Evolutionary conservation across 1,140 invertebrate species (phyloP).

Genomic region (Drosophila sulfurigaster): DNA sequence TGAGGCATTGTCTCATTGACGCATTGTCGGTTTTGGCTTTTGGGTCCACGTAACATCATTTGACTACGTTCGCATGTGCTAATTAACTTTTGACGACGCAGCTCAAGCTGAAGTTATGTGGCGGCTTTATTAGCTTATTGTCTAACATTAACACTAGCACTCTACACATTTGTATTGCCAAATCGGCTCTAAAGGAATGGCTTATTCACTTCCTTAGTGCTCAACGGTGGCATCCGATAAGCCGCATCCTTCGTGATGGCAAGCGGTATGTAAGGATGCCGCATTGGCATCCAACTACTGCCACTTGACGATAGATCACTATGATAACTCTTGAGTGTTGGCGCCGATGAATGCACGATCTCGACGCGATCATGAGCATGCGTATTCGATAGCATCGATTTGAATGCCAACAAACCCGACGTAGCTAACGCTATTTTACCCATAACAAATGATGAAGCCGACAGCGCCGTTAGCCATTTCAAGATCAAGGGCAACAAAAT

Average conservation of each 20-base stretch:
- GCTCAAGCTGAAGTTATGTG: constrained; percentile 52
- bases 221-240: constrained; percentile 25
- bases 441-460: constrained; percentile 87
- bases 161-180: neutral
- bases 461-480: constrained; percentile 88
- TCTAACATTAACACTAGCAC: constrained; percentile 43
- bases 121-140: constrained; percentile 57
- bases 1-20: constrained; percentile 41
- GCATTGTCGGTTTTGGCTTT: constrained; percentile 29
- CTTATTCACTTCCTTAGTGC: constrained; percentile 54
- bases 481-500: constrained; percentile 88
- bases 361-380: constrained; percentile 67
- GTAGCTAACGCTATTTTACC: constrained; percentile 86
- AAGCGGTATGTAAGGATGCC: constrained; percentile 69
- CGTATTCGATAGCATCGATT: constrained; percentile 59
- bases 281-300: constrained; percentile 63
- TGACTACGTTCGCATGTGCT: constrained; percentile 56
- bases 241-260: constrained; percentile 57
- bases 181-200: constrained; percentile 64
- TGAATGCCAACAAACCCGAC: constrained; percentile 84
- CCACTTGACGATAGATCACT: constrained; percentile 58
- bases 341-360: constrained; percentile 68
- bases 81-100: constrained; percentile 62
- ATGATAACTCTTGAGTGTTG: constrained; percentile 51
- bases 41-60: constrained; percentile 62